Percentiles rank a stretch among this genome's conserved stretches.
Conservation (phyloP, 2,113 vertebrate genomes). For the Girardinichthys multiradiatus region DNA sequence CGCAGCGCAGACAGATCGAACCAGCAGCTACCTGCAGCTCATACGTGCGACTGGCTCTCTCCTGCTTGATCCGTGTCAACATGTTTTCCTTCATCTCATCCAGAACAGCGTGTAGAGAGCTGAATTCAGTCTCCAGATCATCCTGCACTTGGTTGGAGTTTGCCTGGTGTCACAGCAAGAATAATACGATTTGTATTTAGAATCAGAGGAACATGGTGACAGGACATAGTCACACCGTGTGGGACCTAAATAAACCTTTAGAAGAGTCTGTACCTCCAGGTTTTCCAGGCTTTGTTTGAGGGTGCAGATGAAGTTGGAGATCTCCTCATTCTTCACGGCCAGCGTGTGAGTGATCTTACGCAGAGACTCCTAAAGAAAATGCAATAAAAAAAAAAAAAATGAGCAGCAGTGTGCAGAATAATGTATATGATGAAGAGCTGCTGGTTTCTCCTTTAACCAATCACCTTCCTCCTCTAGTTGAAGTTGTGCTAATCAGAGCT, state of each 20-base stretch:
- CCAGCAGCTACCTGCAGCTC: slow-evolving; percentile 85
- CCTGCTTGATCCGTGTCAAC: slow-evolving; percentile 94
- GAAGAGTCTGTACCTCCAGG: slow-evolving; percentile 81
- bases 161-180: slow-evolving; percentile 60
- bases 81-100: slow-evolving; percentile 92
- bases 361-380: slow-evolving; percentile 84
- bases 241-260: background rate
- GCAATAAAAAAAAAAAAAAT: background rate
- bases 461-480: background rate
- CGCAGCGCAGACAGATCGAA: background rate
- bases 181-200: background rate
- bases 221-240: background rate
- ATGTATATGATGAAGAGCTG: background rate
- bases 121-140: slow-evolving; percentile 90
- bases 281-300: slow-evolving; percentile 92
- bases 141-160: slow-evolving; percentile 88
- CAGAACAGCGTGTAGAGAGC: slow-evolving; percentile 84
- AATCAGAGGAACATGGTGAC: no score
- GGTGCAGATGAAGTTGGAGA: slow-evolving; percentile 90
- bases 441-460: slow-evolving; percentile 3
- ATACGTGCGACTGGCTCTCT: slow-evolving; percentile 89
- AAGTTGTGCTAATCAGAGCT: slow-evolving; percentile 18
- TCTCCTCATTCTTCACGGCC: slow-evolving; percentile 94
- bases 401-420: background rate
- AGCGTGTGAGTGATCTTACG: slow-evolving; percentile 91